phyloP scores from a whole-genome alignment of 1,140 invertebrate species.

The Melitaea cinxia region DNA sequence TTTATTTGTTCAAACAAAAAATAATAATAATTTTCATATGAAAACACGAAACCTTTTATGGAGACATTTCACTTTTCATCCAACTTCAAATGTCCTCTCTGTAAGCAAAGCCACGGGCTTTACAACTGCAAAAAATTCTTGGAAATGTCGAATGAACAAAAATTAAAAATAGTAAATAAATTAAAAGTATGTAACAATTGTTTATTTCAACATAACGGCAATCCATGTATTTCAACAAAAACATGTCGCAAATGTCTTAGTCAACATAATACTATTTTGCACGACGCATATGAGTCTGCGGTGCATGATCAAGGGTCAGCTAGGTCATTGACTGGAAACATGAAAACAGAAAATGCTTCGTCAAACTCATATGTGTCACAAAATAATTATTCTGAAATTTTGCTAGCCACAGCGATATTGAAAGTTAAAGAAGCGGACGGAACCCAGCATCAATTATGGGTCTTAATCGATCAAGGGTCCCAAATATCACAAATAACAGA shows the following conservation, averaged over 20 bases:
- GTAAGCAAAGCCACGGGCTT: too few relatives aligned
- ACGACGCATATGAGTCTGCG: neutral
- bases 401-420: neutral
- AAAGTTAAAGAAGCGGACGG: neutral
- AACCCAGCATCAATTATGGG: neutral
- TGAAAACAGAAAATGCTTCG: neutral
- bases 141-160: too few relatives aligned
- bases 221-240: neutral
- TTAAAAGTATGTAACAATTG: neutral
- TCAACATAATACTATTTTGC: neutral
- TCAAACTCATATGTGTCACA: neutral
- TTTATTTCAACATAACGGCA: neutral
- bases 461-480: neutral
- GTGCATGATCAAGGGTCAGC: too few relatives aligned
- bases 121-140: too few relatives aligned
- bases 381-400: neutral
- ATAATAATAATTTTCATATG: too few relatives aligned
- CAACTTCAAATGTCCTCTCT: too few relatives aligned
- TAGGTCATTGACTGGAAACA: too few relatives aligned
- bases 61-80: too few relatives aligned
- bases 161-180: too few relatives aligned
- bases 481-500: neutral
- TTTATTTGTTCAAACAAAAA: too few relatives aligned
- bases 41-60: too few relatives aligned
- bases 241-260: neutral